Percentiles rank a stretch among this genome's conserved stretches.
These are phyloP conservation scores for Polypedilum vanderplanki DNA, from an alignment of 1,140 invertebrate genomes.

Conservation along the genomic window DNA sequence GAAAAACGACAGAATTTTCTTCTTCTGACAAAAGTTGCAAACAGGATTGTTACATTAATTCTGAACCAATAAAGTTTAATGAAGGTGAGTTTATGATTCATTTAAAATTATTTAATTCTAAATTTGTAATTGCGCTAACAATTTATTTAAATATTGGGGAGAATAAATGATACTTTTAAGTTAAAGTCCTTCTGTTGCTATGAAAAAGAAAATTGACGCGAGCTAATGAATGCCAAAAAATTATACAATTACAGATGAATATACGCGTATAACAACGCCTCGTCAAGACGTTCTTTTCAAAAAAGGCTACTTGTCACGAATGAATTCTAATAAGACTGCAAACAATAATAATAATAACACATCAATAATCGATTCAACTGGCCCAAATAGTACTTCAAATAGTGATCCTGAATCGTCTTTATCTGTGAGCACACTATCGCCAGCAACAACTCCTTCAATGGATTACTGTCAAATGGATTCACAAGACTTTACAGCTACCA, in stretches of 20 bases:
- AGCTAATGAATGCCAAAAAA: too few relatives aligned
- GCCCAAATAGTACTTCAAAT: not conserved
- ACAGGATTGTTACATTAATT: not conserved
- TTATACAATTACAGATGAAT: conserved; percentile 50
- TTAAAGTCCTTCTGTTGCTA: too few relatives aligned
- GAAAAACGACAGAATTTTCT: not conserved
- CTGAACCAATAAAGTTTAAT: conserved; percentile 20
- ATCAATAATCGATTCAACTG: not conserved
- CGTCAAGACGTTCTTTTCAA: conserved; percentile 66
- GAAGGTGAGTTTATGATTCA: not conserved
- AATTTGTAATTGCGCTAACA: too few relatives aligned
- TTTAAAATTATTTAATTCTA: too few relatives aligned
- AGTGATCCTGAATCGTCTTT: not conserved
- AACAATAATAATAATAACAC: not conserved
- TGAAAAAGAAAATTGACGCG: too few relatives aligned
- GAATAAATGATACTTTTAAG: too few relatives aligned
- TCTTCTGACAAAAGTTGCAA: not conserved
- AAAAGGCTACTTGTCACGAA: conserved; percentile 59
- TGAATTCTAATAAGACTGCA: conserved; percentile 44
- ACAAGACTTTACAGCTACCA: not conserved
- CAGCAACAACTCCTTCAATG: conserved; percentile 34
- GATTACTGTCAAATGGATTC: not conserved
- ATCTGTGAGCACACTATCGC: not conserved
- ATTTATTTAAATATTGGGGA: too few relatives aligned
- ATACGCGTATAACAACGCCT: conserved; percentile 62